A percentile compares a stretch with the other conserved stretches of the same genome.
phyloP scores from a whole-genome alignment of 2,113 vertebrate genomes.

The Prinia subflava region DNA sequence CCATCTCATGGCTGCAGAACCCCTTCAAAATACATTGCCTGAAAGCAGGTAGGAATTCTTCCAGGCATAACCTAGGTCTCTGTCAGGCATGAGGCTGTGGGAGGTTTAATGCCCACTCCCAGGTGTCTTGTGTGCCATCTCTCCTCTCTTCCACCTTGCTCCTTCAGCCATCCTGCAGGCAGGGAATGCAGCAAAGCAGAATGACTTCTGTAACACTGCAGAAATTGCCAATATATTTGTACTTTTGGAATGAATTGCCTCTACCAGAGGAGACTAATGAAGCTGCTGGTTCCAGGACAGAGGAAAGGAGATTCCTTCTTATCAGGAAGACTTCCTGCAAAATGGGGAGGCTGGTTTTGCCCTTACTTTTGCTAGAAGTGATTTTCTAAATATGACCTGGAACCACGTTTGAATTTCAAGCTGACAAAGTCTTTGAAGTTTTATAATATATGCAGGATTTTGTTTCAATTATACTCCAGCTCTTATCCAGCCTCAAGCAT shows the following conservation, averaged over 20 bases:
- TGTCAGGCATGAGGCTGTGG: background rate
- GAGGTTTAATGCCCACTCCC: background rate
- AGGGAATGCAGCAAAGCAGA: background rate
- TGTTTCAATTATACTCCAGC: background rate
- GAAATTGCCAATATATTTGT: background rate
- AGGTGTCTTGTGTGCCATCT: fast-evolving
- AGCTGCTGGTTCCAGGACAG: background rate
- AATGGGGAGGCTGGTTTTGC: background rate
- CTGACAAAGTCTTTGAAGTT: background rate
- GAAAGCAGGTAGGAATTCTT: background rate
- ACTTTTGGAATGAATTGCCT: background rate
- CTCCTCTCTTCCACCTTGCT: fast-evolving
- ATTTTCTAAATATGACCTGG: background rate
- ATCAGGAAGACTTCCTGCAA: background rate
- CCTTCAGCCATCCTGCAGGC: background rate
- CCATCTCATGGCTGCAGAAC: background rate
- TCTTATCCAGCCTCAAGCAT: background rate
- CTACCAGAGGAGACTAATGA: background rate
- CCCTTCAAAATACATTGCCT: background rate
- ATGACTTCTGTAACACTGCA: background rate
- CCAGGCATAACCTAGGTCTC: background rate
- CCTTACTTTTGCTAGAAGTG: background rate
- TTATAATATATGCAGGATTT: background rate
- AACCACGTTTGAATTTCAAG: background rate
- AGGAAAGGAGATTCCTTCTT: background rate